Percentiles rank a stretch among this genome's conserved stretches.
Evolutionary conservation across 2,113 vertebrate species (phyloP).

Genomic region (Miniopterus natalensis): DNA sequence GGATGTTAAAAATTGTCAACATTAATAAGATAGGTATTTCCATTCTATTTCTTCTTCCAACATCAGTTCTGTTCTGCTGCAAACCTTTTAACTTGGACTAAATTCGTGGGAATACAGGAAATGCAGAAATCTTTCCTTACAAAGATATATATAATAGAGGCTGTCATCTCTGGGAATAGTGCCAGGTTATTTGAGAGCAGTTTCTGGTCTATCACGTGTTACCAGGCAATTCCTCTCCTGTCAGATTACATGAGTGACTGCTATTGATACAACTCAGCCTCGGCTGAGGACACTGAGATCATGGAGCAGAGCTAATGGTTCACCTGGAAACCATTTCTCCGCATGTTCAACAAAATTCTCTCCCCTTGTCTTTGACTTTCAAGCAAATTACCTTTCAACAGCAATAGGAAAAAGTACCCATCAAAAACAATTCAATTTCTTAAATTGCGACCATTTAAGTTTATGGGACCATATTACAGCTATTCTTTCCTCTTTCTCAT

Average conservation of each 20-base stretch:
- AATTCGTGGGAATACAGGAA: conserved; percentile 14
- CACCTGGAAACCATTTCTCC: conserved; percentile 64
- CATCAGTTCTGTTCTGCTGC: neutral
- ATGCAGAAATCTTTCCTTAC: conserved; percentile 31
- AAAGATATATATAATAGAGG: conserved; percentile 23
- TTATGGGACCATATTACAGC: conserved; percentile 34
- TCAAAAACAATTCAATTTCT: conserved; percentile 63
- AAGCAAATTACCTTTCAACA: conserved; percentile 68
- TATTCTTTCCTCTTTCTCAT: conserved; percentile 47
- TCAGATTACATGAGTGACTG: conserved; percentile 39
- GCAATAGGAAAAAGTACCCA: conserved; percentile 6
- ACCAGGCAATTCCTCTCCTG: neutral
- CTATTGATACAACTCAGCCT: conserved; percentile 32
- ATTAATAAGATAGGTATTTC: neutral
- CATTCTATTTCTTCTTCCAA: neutral
- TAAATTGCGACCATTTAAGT: conserved; percentile 41
- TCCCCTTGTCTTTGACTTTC: conserved; percentile 73
- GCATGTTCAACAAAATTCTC: conserved; percentile 66
- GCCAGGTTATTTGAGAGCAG: conserved; percentile 52
- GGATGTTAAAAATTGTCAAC: neutral
- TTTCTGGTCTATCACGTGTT: conserved; percentile 35
- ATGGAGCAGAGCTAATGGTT: conserved; percentile 43
- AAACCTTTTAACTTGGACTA: neutral
- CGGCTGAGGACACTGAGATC: neutral
- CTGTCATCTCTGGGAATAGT: conserved; percentile 22